Conservation (phyloP, 2,113 vertebrate species). For the Heptranchias perlo region DNA sequence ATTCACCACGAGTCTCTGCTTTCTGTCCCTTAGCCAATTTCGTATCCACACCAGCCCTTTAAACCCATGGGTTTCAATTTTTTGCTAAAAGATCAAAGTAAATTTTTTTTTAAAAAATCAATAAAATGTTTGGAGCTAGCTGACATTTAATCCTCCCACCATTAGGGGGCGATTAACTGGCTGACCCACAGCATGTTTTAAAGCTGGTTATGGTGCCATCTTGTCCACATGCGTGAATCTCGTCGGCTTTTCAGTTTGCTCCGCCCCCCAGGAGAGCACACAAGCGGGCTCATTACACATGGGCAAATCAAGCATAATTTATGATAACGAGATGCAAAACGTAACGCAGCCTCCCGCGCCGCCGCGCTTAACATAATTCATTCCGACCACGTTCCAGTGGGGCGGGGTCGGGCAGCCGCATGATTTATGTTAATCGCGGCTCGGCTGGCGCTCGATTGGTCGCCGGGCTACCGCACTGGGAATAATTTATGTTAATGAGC, state of each 20-base stretch:
- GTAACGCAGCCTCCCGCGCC: no score
- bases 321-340: background rate
- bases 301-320: background rate
- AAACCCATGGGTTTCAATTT: no score
- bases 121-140: no score
- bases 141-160: background rate
- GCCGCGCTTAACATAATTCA: no score
- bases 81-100: no score
- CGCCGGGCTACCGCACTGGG: background rate
- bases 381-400: background rate
- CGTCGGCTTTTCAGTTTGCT: background rate
- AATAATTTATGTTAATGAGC: background rate
- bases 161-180: background rate
- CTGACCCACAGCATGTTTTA: background rate
- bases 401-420: background rate
- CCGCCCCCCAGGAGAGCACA: background rate
- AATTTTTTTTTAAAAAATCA: no score
- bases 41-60: no score
- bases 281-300: background rate
- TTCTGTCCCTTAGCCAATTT: no score
- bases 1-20: no score
- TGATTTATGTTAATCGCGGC: background rate
- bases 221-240: background rate
- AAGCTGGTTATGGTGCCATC: background rate
- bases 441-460: background rate